Evolutionary conservation across 2,888 invertebrate genomes (phyloP).

Genomic region (Anoplius nigerrimus): DNA sequence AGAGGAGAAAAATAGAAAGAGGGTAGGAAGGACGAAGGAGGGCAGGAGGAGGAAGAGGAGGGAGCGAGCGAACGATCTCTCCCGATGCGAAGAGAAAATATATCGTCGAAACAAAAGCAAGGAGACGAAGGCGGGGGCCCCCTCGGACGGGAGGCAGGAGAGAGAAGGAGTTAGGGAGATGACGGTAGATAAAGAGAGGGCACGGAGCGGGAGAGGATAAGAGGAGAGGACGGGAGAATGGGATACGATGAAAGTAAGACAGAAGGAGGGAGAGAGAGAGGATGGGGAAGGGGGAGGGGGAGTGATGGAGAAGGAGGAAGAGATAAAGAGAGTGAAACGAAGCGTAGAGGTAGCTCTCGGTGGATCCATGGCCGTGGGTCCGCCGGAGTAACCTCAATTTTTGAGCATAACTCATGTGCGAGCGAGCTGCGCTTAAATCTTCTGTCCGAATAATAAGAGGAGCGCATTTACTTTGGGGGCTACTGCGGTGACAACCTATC

Average conservation of each 20-base stretch:
- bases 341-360: slow-evolving; percentile 42
- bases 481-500: slow-evolving; percentile 68
- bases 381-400: slow-evolving; percentile 62
- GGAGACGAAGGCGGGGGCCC: slow-evolving; percentile 31
- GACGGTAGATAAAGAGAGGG: slow-evolving; percentile 27
- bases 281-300: slow-evolving; percentile 12
- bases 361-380: slow-evolving; percentile 37
- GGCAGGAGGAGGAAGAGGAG: slow-evolving; percentile 19
- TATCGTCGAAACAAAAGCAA: slow-evolving; percentile 63
- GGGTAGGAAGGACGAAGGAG: slow-evolving; percentile 24
- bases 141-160: slow-evolving; percentile 7
- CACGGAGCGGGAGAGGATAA: slow-evolving; percentile 10
- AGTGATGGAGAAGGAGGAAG: slow-evolving; percentile 20
- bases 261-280: slow-evolving; percentile 19
- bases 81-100: slow-evolving; percentile 62
- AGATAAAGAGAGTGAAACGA: slow-evolving; percentile 24
- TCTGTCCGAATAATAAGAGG: slow-evolving; percentile 70
- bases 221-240: slow-evolving; percentile 23
- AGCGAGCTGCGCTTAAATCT: slow-evolving; percentile 66
- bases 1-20: slow-evolving; percentile 38
- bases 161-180: slow-evolving; percentile 19
- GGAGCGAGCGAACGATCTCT: slow-evolving; percentile 46
- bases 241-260: slow-evolving; percentile 17
- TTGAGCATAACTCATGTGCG: slow-evolving; percentile 69
- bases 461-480: slow-evolving; percentile 67